A percentile compares a stretch with the other conserved stretches of the same genome.
phyloP scores from a whole-genome alignment of 1,140 invertebrate species.

The Drosophila kikkawai region DNA sequence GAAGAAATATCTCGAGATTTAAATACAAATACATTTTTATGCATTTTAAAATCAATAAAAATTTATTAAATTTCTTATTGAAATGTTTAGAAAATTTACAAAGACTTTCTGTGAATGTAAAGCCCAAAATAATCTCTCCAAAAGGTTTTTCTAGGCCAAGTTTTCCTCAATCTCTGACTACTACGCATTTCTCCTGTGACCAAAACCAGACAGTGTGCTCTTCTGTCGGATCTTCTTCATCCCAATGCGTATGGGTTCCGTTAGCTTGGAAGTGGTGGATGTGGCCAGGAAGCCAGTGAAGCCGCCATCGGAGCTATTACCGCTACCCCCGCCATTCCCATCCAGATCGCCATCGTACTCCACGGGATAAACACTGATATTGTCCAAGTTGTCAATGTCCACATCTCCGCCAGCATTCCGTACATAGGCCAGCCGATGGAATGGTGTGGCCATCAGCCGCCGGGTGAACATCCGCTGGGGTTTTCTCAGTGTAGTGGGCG shows the following conservation, averaged over 20 bases:
- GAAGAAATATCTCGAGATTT: neutral
- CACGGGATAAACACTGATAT: conserved; percentile 81
- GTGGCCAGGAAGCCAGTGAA: conserved; percentile 77
- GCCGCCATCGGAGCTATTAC: conserved; percentile 48
- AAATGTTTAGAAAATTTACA: neutral
- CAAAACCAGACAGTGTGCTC: conserved; percentile 58
- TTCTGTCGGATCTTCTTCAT: conserved; percentile 72
- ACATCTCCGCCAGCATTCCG: conserved; percentile 78
- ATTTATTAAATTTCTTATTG: neutral
- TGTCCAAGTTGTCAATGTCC: conserved; percentile 81
- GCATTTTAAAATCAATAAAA: neutral
- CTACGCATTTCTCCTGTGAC: conserved; percentile 65
- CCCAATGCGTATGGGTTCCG: conserved; percentile 76
- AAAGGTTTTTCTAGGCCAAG: conserved; percentile 12
- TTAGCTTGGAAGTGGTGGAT: conserved; percentile 68
- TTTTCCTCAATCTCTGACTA: conserved; percentile 6
- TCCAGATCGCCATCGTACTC: conserved; percentile 55
- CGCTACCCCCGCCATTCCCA: conserved; percentile 22
- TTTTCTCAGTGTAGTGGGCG: conserved; percentile 55
- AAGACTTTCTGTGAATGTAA: neutral
- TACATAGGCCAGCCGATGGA: conserved; percentile 74
- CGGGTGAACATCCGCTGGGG: conserved; percentile 69
- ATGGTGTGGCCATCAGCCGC: conserved; percentile 73
- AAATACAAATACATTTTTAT: neutral
- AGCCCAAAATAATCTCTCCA: neutral